Evolutionary conservation across 1,140 invertebrate species (phyloP), one percentile per base, ranked within the genome.

Genomic region (Bombus confusus): DNA sequence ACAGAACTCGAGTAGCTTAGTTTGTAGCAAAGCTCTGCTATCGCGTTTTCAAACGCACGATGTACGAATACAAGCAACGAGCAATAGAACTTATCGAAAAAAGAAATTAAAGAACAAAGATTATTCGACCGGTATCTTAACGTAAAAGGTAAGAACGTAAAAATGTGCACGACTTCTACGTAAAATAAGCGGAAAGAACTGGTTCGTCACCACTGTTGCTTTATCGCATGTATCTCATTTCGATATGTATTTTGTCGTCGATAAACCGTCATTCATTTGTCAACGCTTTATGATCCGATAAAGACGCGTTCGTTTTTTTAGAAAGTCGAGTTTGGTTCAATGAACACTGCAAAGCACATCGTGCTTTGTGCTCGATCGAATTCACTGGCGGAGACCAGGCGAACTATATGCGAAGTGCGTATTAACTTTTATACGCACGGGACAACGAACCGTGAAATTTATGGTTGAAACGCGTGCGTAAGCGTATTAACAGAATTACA

Each of bases 401-500:
- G 28, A 34, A 59, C 4, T n/a, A 43, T 34, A 57, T 37, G 25
- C 18, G 52, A 6, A 47, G 18, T n/a, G 73, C 43, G 37, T 41
- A 22, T 71, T 79, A 72, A 79, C 47, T 72, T 79, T 25, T 79
- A 25, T 64, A 72, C 5, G 59, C 34, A 68, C 31, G 68, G 2
- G 39, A 47, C 47, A 39, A 72, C 76, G 76, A 79, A 71, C n/a
- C 66, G 66, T 85, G 52, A 85, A 85, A 80, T 80, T 85, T 73
- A 73, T n/a, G 52, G 52, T 80, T 64, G 83, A 79, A 85, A 85
- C 77, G 52, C 68, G 57, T 37, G 25, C 39, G 31, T 64, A 80
- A 85, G 74, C 34, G 76, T 69, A 25, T 80, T 80, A 80, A 73
- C 83, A 34, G 68, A 73, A 85, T 85, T 85, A 80, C 69, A 52